These are phyloP conservation scores for Vireo griseus DNA, from an alignment of 2,797 vertebrate genomes.

Conservation along the genomic window DNA sequence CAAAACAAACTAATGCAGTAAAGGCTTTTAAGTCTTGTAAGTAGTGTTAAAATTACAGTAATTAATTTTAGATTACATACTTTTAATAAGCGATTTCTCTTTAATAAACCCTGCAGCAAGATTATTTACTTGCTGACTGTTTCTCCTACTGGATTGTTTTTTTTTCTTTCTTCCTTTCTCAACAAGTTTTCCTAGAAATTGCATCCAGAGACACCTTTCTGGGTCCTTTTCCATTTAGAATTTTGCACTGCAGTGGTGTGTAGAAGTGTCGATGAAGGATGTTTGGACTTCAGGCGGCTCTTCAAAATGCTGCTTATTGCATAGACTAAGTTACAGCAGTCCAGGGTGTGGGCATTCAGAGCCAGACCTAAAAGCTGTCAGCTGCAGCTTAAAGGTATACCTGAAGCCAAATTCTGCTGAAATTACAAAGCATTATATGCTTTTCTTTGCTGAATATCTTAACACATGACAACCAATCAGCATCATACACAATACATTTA, in stretches of 20 bases:
- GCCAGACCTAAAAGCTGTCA: too few relatives aligned
- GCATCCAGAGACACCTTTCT: background rate
- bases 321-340: too few relatives aligned
- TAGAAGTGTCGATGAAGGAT: too few relatives aligned
- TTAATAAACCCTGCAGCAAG: background rate
- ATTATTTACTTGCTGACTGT: background rate
- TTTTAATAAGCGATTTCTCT: background rate
- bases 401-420: too few relatives aligned
- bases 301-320: too few relatives aligned
- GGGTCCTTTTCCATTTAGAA: background rate
- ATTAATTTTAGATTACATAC: background rate
- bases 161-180: background rate
- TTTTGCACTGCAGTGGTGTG: background rate
- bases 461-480: too few relatives aligned
- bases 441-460: too few relatives aligned
- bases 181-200: background rate
- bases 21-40: background rate
- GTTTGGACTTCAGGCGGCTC: too few relatives aligned
- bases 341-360: too few relatives aligned
- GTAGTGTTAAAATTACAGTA: background rate
- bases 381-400: too few relatives aligned
- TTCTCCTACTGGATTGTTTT: background rate
- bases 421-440: too few relatives aligned
- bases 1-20: background rate
- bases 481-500: too few relatives aligned